phyloP scores from a whole-genome alignment of 1,140 invertebrate species.

The Habropoda laboriosa region DNA sequence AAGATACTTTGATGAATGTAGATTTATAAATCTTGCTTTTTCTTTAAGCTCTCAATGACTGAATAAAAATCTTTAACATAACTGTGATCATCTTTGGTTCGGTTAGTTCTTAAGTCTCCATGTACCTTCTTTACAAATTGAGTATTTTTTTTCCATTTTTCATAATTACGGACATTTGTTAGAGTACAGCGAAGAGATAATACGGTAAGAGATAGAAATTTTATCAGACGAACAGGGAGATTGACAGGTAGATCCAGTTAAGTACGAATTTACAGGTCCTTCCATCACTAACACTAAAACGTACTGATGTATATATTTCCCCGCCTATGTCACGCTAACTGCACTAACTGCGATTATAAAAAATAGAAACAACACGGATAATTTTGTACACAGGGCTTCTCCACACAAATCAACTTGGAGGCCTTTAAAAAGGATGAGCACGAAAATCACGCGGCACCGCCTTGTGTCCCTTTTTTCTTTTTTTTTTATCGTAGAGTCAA shows the following conservation, averaged over 20 bases:
- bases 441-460: conserved; percentile 10
- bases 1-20: background rate
- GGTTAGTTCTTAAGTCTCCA: background rate
- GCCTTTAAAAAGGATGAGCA: conserved; percentile 55
- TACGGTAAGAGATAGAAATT: background rate
- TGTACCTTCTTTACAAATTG: background rate
- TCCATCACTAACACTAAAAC: conserved; percentile 16
- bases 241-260: background rate
- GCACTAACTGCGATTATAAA: conserved; percentile 70
- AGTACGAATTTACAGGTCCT: conserved; percentile 17
- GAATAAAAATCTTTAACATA: conserved; percentile 20
- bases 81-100: background rate
- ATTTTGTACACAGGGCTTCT: conserved; percentile 59
- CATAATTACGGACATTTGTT: background rate
- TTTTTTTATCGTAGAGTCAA: conserved; percentile 58
- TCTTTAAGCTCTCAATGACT: conserved; percentile 13
- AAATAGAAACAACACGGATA: conserved; percentile 71
- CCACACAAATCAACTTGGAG: conserved; percentile 17
- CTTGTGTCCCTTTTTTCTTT: conserved; percentile 45
- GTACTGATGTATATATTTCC: conserved; percentile 39
- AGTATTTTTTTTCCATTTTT: background rate
- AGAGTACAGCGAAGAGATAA: background rate
- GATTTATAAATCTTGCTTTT: background rate
- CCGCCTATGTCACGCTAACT: conserved; percentile 46
- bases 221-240: background rate